Percentiles rank a stretch among this genome's conserved stretches.
Evolutionary conservation across 2,888 invertebrate genomes (phyloP).

Genomic region (Tetheella fluctuosa): DNA sequence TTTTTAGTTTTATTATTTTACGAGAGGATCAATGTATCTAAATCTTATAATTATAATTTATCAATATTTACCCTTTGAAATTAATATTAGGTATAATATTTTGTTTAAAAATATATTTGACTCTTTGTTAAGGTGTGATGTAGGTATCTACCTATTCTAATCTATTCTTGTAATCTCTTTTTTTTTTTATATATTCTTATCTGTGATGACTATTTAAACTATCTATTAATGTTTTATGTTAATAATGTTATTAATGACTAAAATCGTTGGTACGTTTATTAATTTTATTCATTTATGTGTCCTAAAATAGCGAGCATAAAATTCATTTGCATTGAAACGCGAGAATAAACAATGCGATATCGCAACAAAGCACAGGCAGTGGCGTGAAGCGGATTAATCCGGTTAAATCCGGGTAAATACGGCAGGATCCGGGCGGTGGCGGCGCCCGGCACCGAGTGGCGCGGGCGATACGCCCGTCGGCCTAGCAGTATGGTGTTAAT

Average conservation of each 20-base stretch:
- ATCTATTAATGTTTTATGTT: not conserved
- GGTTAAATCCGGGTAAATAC: conserved; percentile 65
- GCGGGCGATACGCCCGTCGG: conserved; percentile 63
- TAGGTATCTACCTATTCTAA: no score
- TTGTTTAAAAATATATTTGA: no score
- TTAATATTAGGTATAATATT: no score
- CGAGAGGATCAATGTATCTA: no score
- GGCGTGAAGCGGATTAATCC: conserved; percentile 66
- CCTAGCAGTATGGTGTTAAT: conserved; percentile 75
- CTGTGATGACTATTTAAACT: not conserved
- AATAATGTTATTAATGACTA: not conserved
- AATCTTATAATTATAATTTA: no score
- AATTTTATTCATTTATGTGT: conserved; percentile 17
- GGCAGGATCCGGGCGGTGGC: conserved; percentile 48
- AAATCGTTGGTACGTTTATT: not conserved
- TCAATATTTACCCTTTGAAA: no score
- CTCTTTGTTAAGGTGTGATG: no score
- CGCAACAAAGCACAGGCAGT: conserved; percentile 66
- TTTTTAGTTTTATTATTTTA: no score
- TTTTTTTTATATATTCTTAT: no score
- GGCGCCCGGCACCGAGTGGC: no score
- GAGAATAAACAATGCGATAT: conserved; percentile 79
- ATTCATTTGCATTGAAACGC: conserved; percentile 65
- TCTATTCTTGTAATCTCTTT: no score
- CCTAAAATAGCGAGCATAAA: conserved; percentile 56